These are phyloP conservation scores for Arctia plantaginis DNA, from an alignment of 2,888 invertebrate species.

Conservation along the genomic window DNA sequence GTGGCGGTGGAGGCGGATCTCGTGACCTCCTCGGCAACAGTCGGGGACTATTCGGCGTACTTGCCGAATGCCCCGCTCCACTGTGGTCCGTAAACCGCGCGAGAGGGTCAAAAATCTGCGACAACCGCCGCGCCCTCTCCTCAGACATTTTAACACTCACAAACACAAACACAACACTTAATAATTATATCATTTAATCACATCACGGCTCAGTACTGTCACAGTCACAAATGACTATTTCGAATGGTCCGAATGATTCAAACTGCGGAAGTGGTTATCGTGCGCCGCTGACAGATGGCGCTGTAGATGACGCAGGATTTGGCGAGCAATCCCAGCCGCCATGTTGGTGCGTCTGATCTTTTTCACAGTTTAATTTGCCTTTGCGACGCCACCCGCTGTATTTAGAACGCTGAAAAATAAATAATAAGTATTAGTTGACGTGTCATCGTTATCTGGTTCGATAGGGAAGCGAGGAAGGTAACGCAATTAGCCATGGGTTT, in stretches of 20 bases:
- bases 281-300: slow-evolving; percentile 73
- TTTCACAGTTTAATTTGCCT: slow-evolving; percentile 76
- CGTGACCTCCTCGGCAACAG: slow-evolving; percentile 87
- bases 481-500: slow-evolving; percentile 68
- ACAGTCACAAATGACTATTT: slow-evolving; percentile 79
- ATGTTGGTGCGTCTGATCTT: slow-evolving; percentile 75
- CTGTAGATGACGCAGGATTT: slow-evolving; percentile 67
- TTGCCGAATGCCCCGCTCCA: slow-evolving; percentile 84
- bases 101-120: slow-evolving; percentile 94
- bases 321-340: slow-evolving; percentile 77
- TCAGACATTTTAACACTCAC: slow-evolving; percentile 86
- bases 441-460: slow-evolving; percentile 57
- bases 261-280: slow-evolving; percentile 69
- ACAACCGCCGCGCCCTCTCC: slow-evolving; percentile 90
- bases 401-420: slow-evolving; percentile 82
- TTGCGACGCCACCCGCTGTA: slow-evolving; percentile 63
- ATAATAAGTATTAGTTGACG: slow-evolving; percentile 70
- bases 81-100: slow-evolving; percentile 90
- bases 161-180: slow-evolving; percentile 70
- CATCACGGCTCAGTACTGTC: slow-evolving; percentile 77
- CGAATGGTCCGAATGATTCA: slow-evolving; percentile 74
- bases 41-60: slow-evolving; percentile 91
- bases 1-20: slow-evolving; percentile 82
- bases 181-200: slow-evolving; percentile 65
- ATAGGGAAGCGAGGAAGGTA: slow-evolving; percentile 72